Evolutionary conservation across 2,888 invertebrate species (phyloP).

Genomic region (Agriopis aurantiaria): DNA sequence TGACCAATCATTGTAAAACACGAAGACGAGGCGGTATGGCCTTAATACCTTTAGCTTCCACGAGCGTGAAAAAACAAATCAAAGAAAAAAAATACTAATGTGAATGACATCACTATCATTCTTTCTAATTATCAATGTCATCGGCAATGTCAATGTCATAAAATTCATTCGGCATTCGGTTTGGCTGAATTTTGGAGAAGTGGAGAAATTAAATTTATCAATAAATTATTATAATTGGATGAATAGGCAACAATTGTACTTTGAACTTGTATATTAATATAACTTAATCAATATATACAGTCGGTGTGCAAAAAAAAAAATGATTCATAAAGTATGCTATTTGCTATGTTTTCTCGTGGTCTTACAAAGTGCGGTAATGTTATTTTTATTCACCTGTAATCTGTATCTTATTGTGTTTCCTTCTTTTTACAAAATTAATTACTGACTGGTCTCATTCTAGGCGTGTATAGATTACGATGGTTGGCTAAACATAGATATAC

Average conservation of each 20-base stretch:
- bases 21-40: too few species aligned
- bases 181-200: too few species aligned
- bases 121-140: too few species aligned
- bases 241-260: not conserved
- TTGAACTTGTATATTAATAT: not conserved
- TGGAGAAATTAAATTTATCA: too few species aligned
- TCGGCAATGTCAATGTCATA: too few species aligned
- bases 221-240: not conserved
- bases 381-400: not conserved
- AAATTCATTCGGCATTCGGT: too few species aligned
- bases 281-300: not conserved
- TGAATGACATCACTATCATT: too few species aligned
- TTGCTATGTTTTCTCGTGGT: conserved; percentile 41
- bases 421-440: not conserved
- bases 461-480: conserved; percentile 90
- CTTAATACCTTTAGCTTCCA: too few species aligned
- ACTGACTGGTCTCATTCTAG: conserved; percentile 54
- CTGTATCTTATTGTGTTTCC: not conserved
- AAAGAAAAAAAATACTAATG: too few species aligned
- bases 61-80: too few species aligned
- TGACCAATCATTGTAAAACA: too few species aligned
- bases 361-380: conserved; percentile 54
- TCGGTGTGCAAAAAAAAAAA: not conserved
- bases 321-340: not conserved
- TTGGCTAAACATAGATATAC: conserved; percentile 90